A percentile compares a stretch with the other conserved stretches of the same genome.
These are phyloP conservation scores for Catocala sponsa DNA, from an alignment of 2,888 invertebrate genomes.

Conservation along the genomic window DNA sequence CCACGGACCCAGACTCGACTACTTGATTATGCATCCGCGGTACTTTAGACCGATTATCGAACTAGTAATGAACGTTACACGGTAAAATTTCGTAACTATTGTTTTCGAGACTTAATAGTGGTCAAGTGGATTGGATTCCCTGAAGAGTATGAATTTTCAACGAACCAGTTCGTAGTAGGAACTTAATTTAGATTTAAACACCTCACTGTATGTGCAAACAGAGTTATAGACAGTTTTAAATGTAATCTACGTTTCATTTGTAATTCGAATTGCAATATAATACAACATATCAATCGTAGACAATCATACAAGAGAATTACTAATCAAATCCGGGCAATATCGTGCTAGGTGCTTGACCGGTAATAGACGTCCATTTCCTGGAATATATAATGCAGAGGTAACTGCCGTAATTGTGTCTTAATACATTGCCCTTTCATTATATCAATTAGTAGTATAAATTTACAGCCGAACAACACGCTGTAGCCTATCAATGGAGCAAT, in stretches of 20 bases:
- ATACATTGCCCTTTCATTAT: conserved; percentile 49
- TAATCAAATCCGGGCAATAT: not conserved
- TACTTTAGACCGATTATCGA: conserved; percentile 84
- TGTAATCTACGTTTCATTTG: too few relatives aligned
- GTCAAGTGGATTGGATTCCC: conserved; percentile 11
- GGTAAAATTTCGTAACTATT: conserved; percentile 45
- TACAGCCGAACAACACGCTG: conserved; percentile 18
- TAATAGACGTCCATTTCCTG: conserved; percentile 19
- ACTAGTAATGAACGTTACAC: conserved; percentile 82
- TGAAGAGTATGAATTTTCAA: conserved; percentile 12
- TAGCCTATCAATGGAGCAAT: conserved; percentile 58
- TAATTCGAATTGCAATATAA: too few relatives aligned
- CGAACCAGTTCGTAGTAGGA: not conserved
- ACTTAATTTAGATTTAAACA: not conserved
- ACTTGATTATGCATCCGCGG: conserved; percentile 86
- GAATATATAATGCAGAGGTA: conserved; percentile 32
- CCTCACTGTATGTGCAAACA: too few relatives aligned
- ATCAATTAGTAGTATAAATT: conserved; percentile 19
- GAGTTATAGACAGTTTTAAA: too few relatives aligned
- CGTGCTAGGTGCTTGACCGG: not conserved
- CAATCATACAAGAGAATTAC: not conserved
- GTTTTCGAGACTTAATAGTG: conserved; percentile 23
- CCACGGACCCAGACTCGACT: conserved; percentile 71
- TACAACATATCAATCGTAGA: too few relatives aligned
- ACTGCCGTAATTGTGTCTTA: conserved; percentile 46